phyloP scores from a whole-genome alignment of 2,888 invertebrate genomes.

The Ypsolopha sequella region DNA sequence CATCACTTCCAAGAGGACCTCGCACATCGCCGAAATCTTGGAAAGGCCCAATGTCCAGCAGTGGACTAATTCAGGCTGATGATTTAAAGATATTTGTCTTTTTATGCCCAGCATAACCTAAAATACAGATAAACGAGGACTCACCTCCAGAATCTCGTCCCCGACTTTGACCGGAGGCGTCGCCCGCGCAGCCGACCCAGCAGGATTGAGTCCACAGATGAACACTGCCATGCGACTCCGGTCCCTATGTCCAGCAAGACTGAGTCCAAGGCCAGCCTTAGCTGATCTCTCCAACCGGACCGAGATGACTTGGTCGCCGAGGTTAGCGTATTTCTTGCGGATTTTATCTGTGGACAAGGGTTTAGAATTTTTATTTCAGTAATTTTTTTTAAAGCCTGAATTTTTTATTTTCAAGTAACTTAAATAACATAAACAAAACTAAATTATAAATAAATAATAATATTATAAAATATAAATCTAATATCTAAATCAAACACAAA shows the following conservation, averaged over 20 bases:
- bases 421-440: too few species aligned
- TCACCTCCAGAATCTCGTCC: constrained; percentile 95
- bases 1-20: too few species aligned
- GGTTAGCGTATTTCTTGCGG: constrained; percentile 89
- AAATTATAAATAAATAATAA: too few species aligned
- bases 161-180: constrained; percentile 86
- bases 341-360: constrained; percentile 83
- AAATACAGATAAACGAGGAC: constrained; percentile 8
- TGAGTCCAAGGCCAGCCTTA: constrained; percentile 88
- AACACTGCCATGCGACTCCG: constrained; percentile 96
- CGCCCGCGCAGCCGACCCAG: constrained; percentile 81
- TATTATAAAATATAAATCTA: too few species aligned
- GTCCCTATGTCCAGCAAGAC: constrained; percentile 94
- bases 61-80: too few species aligned
- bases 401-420: too few species aligned
- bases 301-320: constrained; percentile 78
- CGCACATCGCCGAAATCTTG: too few species aligned
- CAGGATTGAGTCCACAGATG: constrained; percentile 94
- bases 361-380: background rate
- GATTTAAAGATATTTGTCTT: too few species aligned
- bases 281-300: constrained; percentile 83
- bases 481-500: too few species aligned
- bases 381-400: too few species aligned
- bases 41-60: too few species aligned
- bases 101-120: too few species aligned